A percentile compares a stretch with the other conserved stretches of the same genome.
Evolutionary conservation across 2,113 vertebrate species (phyloP).

Genomic region (Nerophis ophidion): DNA sequence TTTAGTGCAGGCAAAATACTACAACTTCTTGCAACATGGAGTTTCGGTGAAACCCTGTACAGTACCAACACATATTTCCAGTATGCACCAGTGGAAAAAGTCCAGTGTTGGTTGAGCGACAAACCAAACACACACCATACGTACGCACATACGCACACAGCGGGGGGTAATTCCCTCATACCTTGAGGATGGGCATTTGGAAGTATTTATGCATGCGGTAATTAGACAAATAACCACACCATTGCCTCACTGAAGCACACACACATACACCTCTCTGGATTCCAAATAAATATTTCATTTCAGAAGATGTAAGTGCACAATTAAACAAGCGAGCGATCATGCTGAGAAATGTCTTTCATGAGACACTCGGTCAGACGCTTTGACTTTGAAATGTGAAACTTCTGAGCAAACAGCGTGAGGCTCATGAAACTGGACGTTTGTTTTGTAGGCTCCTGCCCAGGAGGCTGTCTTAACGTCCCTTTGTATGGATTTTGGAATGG

Average conservation of each 20-base stretch:
- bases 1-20: too few relatives aligned
- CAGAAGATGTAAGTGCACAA: neutral
- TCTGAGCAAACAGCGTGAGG: slow-evolving; percentile 2
- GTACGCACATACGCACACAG: neutral
- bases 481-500: neutral
- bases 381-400: slow-evolving; percentile 21
- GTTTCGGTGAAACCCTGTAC: too few relatives aligned
- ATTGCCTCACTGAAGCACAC: slow-evolving; percentile 8
- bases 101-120: neutral
- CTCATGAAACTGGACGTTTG: neutral
- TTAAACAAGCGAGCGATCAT: slow-evolving; percentile 4
- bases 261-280: slow-evolving; percentile 9
- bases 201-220: slow-evolving; percentile 64
- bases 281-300: neutral
- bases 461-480: neutral
- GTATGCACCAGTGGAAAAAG: slow-evolving; percentile 3
- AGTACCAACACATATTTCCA: neutral
- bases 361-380: slow-evolving; percentile 12
- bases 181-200: slow-evolving; percentile 58
- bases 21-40: too few relatives aligned
- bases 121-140: neutral
- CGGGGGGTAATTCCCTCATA: slow-evolving; percentile 42
- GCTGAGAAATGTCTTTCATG: slow-evolving; percentile 5
- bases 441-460: neutral
- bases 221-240: slow-evolving; percentile 57